A percentile compares a stretch with the other conserved stretches of the same genome.
Conservation (phyloP, 2,113 vertebrate genomes). For the Phrynocephalus versicolor region DNA sequence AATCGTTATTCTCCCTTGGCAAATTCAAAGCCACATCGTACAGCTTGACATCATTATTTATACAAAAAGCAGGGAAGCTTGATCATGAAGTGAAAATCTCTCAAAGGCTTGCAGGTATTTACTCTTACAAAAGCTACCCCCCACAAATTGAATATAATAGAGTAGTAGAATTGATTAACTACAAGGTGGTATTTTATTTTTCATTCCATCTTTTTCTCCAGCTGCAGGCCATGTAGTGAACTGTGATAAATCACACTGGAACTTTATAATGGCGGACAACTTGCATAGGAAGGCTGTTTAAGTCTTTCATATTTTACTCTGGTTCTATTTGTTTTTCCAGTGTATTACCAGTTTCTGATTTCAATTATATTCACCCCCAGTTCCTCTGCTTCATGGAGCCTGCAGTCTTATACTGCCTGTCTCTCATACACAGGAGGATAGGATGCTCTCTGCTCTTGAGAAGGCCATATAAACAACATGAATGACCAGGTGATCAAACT, state of each 20-base stretch:
- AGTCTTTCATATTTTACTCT: neutral
- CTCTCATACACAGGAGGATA: neutral
- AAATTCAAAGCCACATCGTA: neutral
- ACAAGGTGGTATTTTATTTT: neutral
- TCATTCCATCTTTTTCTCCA: neutral
- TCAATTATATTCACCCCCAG: neutral
- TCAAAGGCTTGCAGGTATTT: neutral
- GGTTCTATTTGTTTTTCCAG: neutral
- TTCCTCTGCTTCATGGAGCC: neutral
- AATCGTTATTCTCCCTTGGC: neutral
- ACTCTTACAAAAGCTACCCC: neutral
- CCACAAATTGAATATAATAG: neutral
- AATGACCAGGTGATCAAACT: too few relatives aligned
- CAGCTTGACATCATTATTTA: neutral
- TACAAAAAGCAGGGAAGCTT: neutral
- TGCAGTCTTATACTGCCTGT: neutral
- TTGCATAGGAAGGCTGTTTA: neutral
- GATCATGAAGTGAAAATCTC: neutral
- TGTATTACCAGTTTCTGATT: neutral
- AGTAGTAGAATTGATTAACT: neutral
- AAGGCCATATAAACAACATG: neutral
- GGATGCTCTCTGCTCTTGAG: neutral
- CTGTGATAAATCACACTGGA: neutral
- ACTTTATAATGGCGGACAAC: neutral
- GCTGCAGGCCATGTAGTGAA: neutral